Percentiles rank a stretch among this genome's conserved stretches.
These are phyloP conservation scores for Danaus melanippus DNA, from an alignment of 1,140 invertebrate species.

Conservation along the genomic window DNA sequence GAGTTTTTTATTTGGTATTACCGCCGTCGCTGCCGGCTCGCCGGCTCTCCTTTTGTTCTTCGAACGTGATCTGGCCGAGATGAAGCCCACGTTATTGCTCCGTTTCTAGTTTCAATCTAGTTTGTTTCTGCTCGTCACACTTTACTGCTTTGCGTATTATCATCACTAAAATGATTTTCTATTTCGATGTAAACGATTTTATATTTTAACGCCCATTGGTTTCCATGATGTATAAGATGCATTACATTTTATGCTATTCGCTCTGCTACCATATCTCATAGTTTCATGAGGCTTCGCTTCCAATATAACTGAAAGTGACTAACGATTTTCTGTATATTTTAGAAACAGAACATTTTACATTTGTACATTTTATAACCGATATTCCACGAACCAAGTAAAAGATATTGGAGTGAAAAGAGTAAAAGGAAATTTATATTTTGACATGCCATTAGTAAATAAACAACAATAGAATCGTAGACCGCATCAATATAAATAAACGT, in stretches of 20 bases:
- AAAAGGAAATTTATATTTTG: no score
- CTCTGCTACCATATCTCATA: constrained; percentile 43
- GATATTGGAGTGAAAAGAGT: no score
- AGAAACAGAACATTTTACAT: constrained; percentile 16
- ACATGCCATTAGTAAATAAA: no score
- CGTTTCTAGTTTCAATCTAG: constrained; percentile 49
- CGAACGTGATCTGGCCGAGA: constrained; percentile 63
- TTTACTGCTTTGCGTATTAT: constrained; percentile 43
- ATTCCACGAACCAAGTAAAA: no score
- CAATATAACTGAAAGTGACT: constrained; percentile 51
- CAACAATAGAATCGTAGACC: no score
- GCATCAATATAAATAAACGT: no score
- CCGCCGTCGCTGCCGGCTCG: constrained; percentile 43
- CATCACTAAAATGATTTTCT: constrained; percentile 44
- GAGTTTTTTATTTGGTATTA: constrained; percentile 50
- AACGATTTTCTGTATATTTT: constrained; percentile 45
- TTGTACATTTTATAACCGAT: no score
- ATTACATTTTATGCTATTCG: constrained; percentile 51
- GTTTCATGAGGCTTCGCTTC: constrained; percentile 44
- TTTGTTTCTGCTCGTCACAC: constrained; percentile 52
- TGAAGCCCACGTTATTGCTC: constrained; percentile 59
- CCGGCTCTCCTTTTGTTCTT: constrained; percentile 58
- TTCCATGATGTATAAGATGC: constrained; percentile 47
- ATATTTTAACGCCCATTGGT: constrained; percentile 44
- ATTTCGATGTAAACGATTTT: constrained; percentile 28